Base-by-base conservation (phyloP, 2,113 vertebrate genomes). In the Osmerus mordax region DNA sequence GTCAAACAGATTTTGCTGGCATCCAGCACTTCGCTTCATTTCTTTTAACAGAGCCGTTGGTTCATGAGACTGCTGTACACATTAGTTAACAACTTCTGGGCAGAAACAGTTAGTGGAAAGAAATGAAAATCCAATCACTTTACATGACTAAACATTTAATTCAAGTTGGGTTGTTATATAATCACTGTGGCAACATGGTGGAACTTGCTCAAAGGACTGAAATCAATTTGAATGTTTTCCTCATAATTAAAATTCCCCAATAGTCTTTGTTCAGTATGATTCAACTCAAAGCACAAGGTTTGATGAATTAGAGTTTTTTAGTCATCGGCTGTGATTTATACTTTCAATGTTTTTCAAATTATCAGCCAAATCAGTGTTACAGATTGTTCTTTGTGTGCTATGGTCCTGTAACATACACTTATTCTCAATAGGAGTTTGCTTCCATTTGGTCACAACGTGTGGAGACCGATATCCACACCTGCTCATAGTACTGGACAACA, bases 61-160 rank as follows among this genome's bases (percentile, higher is more conserved):
- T 28, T 59, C 65, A 32, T 47, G 23, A 32, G 52, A n/a, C 75
- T 72, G 74, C 32, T 60, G 63, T 72, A 71, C 1, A 1, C 70
- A 75, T 61, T 67, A 53, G 28, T 65, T 78, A 61, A 67, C 54
- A 72, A 73, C 55, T 63, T 66, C 55, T 67, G 65, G 65, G 80
- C 69, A 72, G 15, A 29, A 53, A 15, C 18, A 29, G 36, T 65
- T 70, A 74, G 72, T 61, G 80, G 80, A 71, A 74, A 78, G 66
- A 71, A 69, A 78, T 61, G 29, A 67, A 79, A 75, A 51, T 13
- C 63, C 51, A 28, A 67, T 71, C 23, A 62, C 65, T 52, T 81
- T 81, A 83, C 61, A 63, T 63, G 58, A 86, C 76, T 79, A 69
- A 21, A 69, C 54, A 58, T 75, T 68, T 79, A 36, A 76, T 65